A percentile compares a stretch with the other conserved stretches of the same genome.
phyloP scores from a whole-genome alignment of 2,113 vertebrate genomes.

The Cariama cristata region DNA sequence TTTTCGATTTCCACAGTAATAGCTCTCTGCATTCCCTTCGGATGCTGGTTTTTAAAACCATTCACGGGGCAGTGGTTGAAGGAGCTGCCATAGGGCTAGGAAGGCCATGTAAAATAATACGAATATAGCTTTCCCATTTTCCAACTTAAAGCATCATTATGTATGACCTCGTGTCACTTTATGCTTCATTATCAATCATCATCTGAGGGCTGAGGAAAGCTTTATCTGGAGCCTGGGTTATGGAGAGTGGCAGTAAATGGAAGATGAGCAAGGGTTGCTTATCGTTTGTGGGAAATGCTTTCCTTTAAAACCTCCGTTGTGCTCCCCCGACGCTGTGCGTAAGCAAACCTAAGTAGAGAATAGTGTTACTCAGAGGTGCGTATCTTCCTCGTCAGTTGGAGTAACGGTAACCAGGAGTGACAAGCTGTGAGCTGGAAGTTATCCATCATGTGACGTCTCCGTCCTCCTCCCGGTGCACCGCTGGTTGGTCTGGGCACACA shows the following conservation, averaged over 20 bases:
- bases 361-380: not conserved
- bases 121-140: not conserved
- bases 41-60: not conserved
- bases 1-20: not conserved
- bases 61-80: not conserved
- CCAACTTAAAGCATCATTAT: not conserved
- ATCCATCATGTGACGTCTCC: not conserved
- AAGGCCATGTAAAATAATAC: not conserved
- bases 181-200: not conserved
- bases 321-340: not conserved
- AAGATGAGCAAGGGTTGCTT: not conserved
- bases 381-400: not conserved
- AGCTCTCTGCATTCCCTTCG: not conserved
- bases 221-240: not conserved
- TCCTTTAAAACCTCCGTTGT: not conserved
- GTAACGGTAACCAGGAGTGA: not conserved
- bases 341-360: not conserved
- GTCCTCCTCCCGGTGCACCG: rapidly evolving
- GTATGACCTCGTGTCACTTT: not conserved
- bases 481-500: not conserved
- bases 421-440: not conserved
- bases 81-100: not conserved
- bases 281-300: not conserved
- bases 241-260: not conserved
- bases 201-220: not conserved